phyloP scores from a whole-genome alignment of 1,140 invertebrate genomes.

The Microplitis mediator region DNA sequence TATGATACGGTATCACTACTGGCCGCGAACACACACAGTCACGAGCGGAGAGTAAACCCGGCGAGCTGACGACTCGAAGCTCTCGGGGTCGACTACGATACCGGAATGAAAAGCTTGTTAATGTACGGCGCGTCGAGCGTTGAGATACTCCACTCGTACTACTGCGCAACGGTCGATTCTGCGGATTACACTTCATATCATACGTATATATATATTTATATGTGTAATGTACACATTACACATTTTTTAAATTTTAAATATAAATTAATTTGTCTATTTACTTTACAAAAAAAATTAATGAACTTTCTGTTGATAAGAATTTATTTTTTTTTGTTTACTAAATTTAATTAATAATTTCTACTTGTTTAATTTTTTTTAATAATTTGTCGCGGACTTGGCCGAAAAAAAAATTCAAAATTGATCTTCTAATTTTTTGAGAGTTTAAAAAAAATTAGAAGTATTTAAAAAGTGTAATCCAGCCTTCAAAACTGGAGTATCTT shows the following conservation, averaged over 20 bases:
- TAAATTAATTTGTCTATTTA: no score
- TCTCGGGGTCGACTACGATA: constrained; percentile 51
- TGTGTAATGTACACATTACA: neutral
- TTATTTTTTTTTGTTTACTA: no score
- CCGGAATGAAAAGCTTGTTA: constrained; percentile 46
- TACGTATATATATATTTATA: neutral
- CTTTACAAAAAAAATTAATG: no score
- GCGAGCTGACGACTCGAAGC: constrained; percentile 41
- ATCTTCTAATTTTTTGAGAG: no score
- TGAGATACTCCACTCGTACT: constrained; percentile 42
- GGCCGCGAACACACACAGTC: constrained; percentile 17
- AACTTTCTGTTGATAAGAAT: no score
- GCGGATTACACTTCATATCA: constrained; percentile 36
- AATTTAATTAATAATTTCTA: no score
- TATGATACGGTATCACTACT: constrained; percentile 9
- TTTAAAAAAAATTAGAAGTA: neutral
- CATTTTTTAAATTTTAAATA: neutral
- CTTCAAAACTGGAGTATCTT: constrained; percentile 37
- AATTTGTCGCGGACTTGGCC: no score
- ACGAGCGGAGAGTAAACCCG: neutral
- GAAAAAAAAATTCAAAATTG: no score
- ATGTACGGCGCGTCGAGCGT: constrained; percentile 42
- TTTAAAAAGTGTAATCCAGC: constrained; percentile 29
- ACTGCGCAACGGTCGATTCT: constrained; percentile 48
- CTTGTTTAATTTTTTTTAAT: no score